Percentiles rank a stretch among this genome's conserved stretches.
Conservation (phyloP, 2,113 vertebrate genomes). For the Arenaria interpres region DNA sequence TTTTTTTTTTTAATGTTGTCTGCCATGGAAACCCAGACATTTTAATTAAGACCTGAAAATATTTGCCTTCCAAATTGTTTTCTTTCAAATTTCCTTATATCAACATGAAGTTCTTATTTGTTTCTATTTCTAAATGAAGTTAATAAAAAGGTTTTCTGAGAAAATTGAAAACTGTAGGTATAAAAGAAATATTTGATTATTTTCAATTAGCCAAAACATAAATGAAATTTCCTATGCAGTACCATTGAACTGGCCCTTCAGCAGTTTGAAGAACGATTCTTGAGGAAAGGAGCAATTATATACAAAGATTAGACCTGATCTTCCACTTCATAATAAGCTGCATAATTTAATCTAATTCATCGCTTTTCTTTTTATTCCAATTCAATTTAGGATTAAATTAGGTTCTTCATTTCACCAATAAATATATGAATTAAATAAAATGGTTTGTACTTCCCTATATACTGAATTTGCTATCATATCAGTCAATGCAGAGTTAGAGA, state of each 20-base stretch:
- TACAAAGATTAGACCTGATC: background rate
- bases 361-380: background rate
- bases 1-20: background rate
- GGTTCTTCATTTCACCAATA: background rate
- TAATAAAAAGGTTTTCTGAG: background rate
- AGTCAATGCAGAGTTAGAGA: background rate
- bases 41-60: background rate
- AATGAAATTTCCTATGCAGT: background rate
- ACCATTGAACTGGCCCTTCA: background rate
- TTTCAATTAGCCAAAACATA: background rate
- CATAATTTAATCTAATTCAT: background rate
- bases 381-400: slow-evolving; percentile 16
- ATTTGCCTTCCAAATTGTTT: background rate
- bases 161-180: background rate
- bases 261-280: background rate
- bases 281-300: background rate
- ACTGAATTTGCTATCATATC: background rate
- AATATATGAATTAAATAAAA: background rate
- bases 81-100: background rate
- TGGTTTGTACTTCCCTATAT: background rate
- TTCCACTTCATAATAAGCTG: background rate
- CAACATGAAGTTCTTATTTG: background rate
- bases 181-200: background rate
- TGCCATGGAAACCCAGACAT: background rate
- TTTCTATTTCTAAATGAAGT: background rate